phyloP scores from a whole-genome alignment of 1,140 invertebrate genomes.

The Mamestra configurata region DNA sequence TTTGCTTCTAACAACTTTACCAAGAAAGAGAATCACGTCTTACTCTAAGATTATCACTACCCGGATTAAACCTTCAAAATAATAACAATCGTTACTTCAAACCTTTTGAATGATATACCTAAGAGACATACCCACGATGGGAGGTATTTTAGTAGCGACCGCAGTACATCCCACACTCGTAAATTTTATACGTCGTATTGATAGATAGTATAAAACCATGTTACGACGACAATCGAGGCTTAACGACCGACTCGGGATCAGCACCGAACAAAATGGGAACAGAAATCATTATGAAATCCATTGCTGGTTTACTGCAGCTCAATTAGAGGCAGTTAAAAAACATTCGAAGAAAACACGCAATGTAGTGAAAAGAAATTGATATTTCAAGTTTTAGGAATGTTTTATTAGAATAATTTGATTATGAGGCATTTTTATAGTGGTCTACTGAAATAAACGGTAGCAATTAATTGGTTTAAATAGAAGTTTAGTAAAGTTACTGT shows the following conservation, averaged over 20 bases:
- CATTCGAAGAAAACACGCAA: not conserved
- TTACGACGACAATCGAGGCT: constrained; percentile 48
- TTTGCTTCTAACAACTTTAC: not conserved
- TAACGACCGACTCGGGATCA: constrained; percentile 39
- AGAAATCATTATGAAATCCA: constrained; percentile 25
- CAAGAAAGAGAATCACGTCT: not conserved
- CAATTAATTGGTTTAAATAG: not conserved
- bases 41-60: not conserved
- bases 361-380: not conserved
- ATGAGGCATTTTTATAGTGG: not conserved
- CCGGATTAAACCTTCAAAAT: not conserved
- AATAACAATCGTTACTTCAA: not conserved
- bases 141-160: not conserved
- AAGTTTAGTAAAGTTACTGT: too few species aligned
- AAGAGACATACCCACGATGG: not conserved
- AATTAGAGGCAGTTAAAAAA: not conserved
- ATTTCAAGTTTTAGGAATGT: not conserved
- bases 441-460: not conserved
- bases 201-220: constrained; percentile 48
- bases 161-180: constrained; percentile 16
- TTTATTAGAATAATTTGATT: not conserved
- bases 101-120: not conserved
- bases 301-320: not conserved
- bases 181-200: constrained; percentile 40
- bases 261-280: not conserved